Evolutionary conservation across 1,140 invertebrate species (phyloP).

Genomic region (Tribolium madens): DNA sequence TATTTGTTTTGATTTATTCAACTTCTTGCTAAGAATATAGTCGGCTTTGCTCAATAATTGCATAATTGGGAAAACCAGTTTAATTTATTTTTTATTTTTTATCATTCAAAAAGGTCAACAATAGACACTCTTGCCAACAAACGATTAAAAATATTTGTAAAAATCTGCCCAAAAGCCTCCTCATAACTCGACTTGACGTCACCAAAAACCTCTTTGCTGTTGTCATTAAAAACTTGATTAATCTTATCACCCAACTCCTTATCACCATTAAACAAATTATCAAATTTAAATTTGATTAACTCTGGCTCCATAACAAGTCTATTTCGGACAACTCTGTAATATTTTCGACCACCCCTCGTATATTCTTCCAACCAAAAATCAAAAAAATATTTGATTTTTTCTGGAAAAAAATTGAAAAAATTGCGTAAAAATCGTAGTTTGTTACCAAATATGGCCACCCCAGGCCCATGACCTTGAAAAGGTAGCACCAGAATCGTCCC

Average conservation of each 20-base stretch:
- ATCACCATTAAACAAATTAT: slow-evolving; percentile 44
- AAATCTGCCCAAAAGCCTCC: neutral
- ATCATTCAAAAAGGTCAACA: neutral
- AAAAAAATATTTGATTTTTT: neutral
- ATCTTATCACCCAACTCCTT: slow-evolving; percentile 25
- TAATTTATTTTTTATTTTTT: neutral
- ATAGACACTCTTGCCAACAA: neutral
- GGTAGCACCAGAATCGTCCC: slow-evolving; percentile 20
- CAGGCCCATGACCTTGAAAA: neutral
- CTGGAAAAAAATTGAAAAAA: slow-evolving; percentile 17
- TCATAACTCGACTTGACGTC: slow-evolving; percentile 38
- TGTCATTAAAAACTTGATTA: slow-evolving; percentile 42
- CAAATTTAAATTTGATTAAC: neutral
- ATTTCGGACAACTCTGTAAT: neutral
- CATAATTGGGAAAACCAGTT: too few species aligned
- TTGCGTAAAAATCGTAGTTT: neutral
- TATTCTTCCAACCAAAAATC: neutral
- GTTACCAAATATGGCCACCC: slow-evolving; percentile 16
- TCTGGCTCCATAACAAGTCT: neutral
- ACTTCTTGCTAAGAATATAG: too few species aligned
- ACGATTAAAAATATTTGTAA: neutral
- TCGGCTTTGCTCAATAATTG: too few species aligned
- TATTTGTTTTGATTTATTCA: too few species aligned
- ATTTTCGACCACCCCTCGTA: neutral
- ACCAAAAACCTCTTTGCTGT: slow-evolving; percentile 39